A percentile compares a stretch with the other conserved stretches of the same genome.
Conservation (phyloP, 2,888 invertebrate species). For the Imbricaverruca yamaguchii region DNA sequence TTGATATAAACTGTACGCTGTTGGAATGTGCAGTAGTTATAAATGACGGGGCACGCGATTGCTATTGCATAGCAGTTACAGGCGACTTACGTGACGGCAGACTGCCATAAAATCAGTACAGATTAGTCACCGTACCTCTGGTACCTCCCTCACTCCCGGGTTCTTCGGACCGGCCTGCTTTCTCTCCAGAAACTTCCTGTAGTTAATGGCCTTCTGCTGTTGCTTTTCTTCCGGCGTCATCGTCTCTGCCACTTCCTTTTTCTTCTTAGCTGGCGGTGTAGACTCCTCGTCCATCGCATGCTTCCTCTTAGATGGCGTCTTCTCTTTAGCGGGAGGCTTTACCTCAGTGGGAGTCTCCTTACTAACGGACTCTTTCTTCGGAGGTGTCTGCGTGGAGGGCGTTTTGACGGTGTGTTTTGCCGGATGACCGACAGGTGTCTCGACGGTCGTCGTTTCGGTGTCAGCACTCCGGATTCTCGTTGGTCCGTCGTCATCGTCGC, state of each 20-base stretch:
- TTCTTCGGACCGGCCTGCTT: conserved; percentile 62
- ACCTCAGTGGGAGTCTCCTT: not conserved
- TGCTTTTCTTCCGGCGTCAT: conserved; percentile 28
- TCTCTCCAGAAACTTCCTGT: conserved; percentile 59
- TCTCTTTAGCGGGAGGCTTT: not conserved
- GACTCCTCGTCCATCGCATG: not conserved
- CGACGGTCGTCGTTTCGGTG: too few species aligned
- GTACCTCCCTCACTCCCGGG: conserved; percentile 73
- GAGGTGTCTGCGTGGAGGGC: not conserved
- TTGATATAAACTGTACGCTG: too few species aligned
- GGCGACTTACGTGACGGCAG: too few species aligned
- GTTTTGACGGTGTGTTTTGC: too few species aligned
- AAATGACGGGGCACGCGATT: too few species aligned
- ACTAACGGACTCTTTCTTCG: not conserved
- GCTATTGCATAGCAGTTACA: too few species aligned
- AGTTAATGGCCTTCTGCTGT: conserved; percentile 27
- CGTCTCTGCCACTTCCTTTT: not conserved
- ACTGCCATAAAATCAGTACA: too few species aligned
- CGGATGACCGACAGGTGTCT: too few species aligned
- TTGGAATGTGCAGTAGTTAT: too few species aligned
- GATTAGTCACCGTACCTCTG: conserved; percentile 52
- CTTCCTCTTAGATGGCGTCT: not conserved
- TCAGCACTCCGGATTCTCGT: not conserved
- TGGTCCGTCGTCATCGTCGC: not conserved
- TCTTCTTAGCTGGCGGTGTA: not conserved